These are phyloP conservation scores for Hydrophis major DNA, from an alignment of 2,797 vertebrate genomes.

Conservation along the genomic window DNA sequence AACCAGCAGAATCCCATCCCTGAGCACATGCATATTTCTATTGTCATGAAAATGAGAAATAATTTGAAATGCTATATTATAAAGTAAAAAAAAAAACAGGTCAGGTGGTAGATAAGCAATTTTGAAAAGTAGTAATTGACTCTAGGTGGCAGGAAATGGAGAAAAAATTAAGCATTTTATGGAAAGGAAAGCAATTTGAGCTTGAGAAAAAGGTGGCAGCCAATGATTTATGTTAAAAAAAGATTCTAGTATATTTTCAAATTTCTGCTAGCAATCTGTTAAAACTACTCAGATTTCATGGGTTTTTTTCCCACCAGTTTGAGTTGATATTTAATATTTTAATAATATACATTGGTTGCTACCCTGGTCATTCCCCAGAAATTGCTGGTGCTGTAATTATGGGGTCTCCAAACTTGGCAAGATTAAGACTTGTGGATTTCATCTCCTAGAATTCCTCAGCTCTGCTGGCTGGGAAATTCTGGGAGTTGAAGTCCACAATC, in stretches of 20 bases:
- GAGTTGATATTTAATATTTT: not conserved
- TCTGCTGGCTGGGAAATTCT: not conserved
- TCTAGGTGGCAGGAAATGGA: not conserved
- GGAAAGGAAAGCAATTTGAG: not conserved
- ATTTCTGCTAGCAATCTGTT: not conserved
- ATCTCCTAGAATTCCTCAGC: too few species aligned
- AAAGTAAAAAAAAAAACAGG: not conserved
- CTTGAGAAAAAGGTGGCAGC: not conserved
- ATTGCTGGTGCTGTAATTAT: not conserved
- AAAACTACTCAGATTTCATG: not conserved
- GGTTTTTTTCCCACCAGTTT: not conserved
- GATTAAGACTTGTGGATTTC: not conserved
- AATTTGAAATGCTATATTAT: not conserved
- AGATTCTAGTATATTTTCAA: not conserved
- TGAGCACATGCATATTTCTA: not conserved
- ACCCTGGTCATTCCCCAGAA: not conserved
- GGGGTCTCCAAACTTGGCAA: not conserved
- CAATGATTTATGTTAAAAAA: not conserved
- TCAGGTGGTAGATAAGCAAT: not conserved
- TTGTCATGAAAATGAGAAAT: not conserved
- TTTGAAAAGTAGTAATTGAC: conserved; percentile 14
- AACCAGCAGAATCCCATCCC: too few species aligned
- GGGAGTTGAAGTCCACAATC: not conserved
- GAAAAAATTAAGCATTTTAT: not conserved
- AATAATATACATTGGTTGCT: not conserved